Evolutionary conservation across 2,888 invertebrate genomes (phyloP), one percentile per base, ranked within the genome.

Genomic region (Caenorhabditis zanzibari): DNA sequence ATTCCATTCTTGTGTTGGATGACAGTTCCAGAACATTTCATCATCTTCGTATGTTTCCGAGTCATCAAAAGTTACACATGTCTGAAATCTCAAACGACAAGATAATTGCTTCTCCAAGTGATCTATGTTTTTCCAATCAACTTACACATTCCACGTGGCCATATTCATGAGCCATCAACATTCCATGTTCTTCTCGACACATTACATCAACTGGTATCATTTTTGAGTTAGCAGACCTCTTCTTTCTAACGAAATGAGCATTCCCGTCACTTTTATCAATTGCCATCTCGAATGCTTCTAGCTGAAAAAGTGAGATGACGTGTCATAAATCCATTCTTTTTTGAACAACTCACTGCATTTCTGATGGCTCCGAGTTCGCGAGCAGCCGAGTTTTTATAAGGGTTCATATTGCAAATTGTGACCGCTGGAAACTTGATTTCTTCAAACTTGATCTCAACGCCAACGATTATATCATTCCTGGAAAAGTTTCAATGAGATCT

Each of bases 391-490:
- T 90, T 90, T 76, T 92, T 92, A 82, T 91, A 92, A 7, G 92
- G 91, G 47, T 92, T 92, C 74, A 90, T 86, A 74, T 92, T 92
- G 84, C 92, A 92, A 22, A 92, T 86, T 19, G 91, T 91, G 7
- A 92, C 91, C 3, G 89, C 88, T 7, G 92, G 91, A 63, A 92
- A 92, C 7, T 86, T 88, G 54, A 92, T 92, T 56, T 89, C 88
- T 76, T 92, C 91, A 75, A 92, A 92, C 79, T 90, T 92, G 66
- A 92, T 86, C 83, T 92, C 91, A 12, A 92, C 92, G 19, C 90
- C 90, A 59, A 92, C 92, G 44, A 92, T 91, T 22, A 91, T 92
- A 84, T 92, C 91, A 63, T 92, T 92, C 52, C 91, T 88, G 59
- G 54, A 81, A 71, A 16, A 19, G 7, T n/a, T 47, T 24, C 12